Evolutionary conservation across 1,140 invertebrate species (phyloP).

Genomic region (Calosoma granatense): DNA sequence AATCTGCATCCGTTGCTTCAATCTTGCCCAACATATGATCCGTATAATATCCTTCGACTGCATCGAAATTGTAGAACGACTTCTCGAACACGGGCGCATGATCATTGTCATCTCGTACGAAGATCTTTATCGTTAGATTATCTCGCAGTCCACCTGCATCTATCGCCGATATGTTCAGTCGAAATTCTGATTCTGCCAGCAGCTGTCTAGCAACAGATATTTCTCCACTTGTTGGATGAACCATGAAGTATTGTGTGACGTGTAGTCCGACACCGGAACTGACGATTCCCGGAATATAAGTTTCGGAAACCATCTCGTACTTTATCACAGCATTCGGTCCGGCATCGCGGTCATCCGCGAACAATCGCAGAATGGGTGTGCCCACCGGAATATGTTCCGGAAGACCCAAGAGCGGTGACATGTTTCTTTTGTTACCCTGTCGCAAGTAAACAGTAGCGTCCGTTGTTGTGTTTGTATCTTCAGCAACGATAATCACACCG

Average conservation of each 20-base stretch:
- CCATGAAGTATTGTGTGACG: conserved; percentile 55
- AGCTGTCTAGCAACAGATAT: conserved; percentile 62
- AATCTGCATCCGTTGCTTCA: conserved; percentile 64
- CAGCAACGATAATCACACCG: conserved; percentile 35
- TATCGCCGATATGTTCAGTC: conserved; percentile 62
- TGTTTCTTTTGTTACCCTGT: conserved; percentile 19
- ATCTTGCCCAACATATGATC: conserved; percentile 55
- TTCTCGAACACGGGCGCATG: conserved; percentile 74
- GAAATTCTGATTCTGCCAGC: conserved; percentile 66
- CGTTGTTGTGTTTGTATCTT: conserved; percentile 31
- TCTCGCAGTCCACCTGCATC: conserved; percentile 66
- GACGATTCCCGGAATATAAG: conserved; percentile 42
- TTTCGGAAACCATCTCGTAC: conserved; percentile 61
- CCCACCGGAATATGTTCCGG: conserved; percentile 68
- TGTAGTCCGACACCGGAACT: conserved; percentile 35
- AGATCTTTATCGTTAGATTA: conserved; percentile 53
- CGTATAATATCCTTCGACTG: conserved; percentile 65
- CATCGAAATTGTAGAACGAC: conserved; percentile 71
- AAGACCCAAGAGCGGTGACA: conserved; percentile 52
- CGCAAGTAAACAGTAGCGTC: conserved; percentile 17
- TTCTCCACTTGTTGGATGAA: conserved; percentile 62
- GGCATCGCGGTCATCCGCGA: conserved; percentile 73
- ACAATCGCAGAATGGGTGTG: conserved; percentile 62
- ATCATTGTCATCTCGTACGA: conserved; percentile 74
- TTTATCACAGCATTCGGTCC: conserved; percentile 62